A percentile compares a stretch with the other conserved stretches of the same genome.
Conservation (phyloP, 2,888 invertebrate genomes). For the Drepana falcataria region DNA sequence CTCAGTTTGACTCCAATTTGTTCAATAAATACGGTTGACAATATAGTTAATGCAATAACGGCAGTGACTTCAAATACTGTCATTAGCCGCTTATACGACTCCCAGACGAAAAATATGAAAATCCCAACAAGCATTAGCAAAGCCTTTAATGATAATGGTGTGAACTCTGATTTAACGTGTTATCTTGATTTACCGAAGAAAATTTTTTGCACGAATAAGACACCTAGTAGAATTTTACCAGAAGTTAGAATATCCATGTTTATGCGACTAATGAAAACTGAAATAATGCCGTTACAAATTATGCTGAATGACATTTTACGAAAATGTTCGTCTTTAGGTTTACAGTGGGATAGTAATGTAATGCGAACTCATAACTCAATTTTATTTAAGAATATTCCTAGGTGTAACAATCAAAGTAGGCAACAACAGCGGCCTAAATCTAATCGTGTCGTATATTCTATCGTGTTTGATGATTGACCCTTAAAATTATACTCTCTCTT, state of each 20-base stretch:
- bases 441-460: slow-evolving; percentile 64
- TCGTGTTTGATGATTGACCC: slow-evolving; percentile 51
- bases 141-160: background rate
- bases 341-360: slow-evolving; percentile 17
- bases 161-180: background rate
- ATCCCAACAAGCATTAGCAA: background rate
- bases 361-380: slow-evolving; percentile 9
- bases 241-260: slow-evolving; percentile 46
- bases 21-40: slow-evolving; percentile 37
- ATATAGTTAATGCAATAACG: slow-evolving; percentile 6
- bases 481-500: too few relatives aligned
- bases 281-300: slow-evolving; percentile 52
- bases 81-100: background rate
- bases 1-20: slow-evolving; percentile 44
- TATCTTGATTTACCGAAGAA: background rate
- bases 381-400: background rate
- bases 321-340: slow-evolving; percentile 45
- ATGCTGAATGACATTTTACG: slow-evolving; percentile 46
- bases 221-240: slow-evolving; percentile 28
- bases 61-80: background rate
- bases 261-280: slow-evolving; percentile 45
- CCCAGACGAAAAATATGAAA: background rate
- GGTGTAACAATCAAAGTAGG: background rate
- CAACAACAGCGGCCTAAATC: slow-evolving; percentile 25
- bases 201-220: background rate